phyloP scores from a whole-genome alignment of 2,888 invertebrate species.

The Perithous albicinctus region DNA sequence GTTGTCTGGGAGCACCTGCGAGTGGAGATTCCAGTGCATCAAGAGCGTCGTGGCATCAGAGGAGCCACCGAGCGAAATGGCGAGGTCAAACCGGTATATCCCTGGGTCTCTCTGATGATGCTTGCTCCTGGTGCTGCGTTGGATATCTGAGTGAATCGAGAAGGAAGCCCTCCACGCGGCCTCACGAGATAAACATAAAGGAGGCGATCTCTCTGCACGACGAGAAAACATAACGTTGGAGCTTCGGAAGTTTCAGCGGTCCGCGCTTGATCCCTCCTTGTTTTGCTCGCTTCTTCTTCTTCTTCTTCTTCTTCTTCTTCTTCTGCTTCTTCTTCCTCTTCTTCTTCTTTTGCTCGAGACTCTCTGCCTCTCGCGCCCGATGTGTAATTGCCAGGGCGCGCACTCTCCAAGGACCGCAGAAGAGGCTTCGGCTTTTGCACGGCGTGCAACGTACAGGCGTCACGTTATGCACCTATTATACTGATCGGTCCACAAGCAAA shows the following conservation, averaged over 20 bases:
- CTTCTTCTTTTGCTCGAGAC: background rate
- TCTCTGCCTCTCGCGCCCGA: slow-evolving; percentile 24
- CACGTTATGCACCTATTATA: slow-evolving; percentile 35
- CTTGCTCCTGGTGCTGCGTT: slow-evolving; percentile 30
- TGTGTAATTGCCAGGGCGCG: slow-evolving; percentile 58
- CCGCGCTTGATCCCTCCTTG: slow-evolving; percentile 32
- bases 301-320: slow-evolving; percentile 14
- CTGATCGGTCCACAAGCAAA: slow-evolving; percentile 26
- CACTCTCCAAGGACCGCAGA: slow-evolving; percentile 13
- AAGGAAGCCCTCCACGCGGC: slow-evolving; percentile 43
- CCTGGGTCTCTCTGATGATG: slow-evolving; percentile 55
- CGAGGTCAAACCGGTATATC: slow-evolving; percentile 71
- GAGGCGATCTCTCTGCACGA: slow-evolving; percentile 49
- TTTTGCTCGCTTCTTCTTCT: background rate
- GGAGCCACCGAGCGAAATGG: slow-evolving; percentile 50
- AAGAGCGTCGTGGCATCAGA: slow-evolving; percentile 43
- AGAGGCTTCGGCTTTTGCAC: slow-evolving; percentile 18
- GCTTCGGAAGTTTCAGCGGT: slow-evolving; percentile 53
- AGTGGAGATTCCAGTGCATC: slow-evolving; percentile 45
- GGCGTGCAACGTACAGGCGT: background rate
- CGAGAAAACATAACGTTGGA: slow-evolving; percentile 54
- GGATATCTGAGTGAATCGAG: slow-evolving; percentile 57
- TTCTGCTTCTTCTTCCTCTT: too few relatives aligned
- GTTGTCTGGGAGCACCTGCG: slow-evolving; percentile 58
- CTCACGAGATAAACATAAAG: slow-evolving; percentile 62